A percentile compares a stretch with the other conserved stretches of the same genome.
These are phyloP conservation scores for Acanthosepion lycidas DNA, from an alignment of 2,888 invertebrate genomes.

Conservation along the genomic window DNA sequence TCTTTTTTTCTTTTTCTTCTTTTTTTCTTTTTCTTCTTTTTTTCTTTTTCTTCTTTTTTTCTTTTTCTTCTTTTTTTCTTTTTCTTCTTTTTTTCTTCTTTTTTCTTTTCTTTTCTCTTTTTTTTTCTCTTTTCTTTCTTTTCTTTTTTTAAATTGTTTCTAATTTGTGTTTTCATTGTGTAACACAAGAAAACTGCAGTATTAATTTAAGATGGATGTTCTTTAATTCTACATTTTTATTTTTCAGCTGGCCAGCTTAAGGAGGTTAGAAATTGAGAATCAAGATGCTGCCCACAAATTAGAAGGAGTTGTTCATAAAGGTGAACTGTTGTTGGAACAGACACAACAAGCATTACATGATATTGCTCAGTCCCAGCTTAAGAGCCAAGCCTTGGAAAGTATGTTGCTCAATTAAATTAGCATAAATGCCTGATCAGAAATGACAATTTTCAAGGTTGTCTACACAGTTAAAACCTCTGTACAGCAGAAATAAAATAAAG, in stretches of 20 bases:
- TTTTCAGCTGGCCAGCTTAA: slow-evolving; percentile 68
- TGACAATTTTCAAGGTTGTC: not conserved
- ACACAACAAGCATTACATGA: slow-evolving; percentile 93
- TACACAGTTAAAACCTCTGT: not conserved
- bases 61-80: no score
- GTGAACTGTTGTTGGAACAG: slow-evolving; percentile 88
- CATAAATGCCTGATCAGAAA: not conserved
- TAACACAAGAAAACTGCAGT: no score
- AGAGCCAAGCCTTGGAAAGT: slow-evolving; percentile 68
- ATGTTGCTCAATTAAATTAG: slow-evolving; percentile 47
- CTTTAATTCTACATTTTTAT: not conserved
- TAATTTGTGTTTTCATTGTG: no score
- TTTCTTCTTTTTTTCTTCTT: no score
- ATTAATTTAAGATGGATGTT: not conserved
- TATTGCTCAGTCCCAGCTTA: slow-evolving; percentile 78
- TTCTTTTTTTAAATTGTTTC: no score
- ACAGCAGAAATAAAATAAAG: not conserved
- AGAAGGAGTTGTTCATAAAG: slow-evolving; percentile 87
- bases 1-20: no score
- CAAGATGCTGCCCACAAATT: slow-evolving; percentile 91
- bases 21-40: no score
- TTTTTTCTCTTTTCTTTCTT: no score
- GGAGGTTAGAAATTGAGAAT: slow-evolving; percentile 88
- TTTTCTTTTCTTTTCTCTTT: no score
- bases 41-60: no score